Evolutionary conservation across 2,797 vertebrate species (phyloP).

Genomic region (Rachycentron canadum): DNA sequence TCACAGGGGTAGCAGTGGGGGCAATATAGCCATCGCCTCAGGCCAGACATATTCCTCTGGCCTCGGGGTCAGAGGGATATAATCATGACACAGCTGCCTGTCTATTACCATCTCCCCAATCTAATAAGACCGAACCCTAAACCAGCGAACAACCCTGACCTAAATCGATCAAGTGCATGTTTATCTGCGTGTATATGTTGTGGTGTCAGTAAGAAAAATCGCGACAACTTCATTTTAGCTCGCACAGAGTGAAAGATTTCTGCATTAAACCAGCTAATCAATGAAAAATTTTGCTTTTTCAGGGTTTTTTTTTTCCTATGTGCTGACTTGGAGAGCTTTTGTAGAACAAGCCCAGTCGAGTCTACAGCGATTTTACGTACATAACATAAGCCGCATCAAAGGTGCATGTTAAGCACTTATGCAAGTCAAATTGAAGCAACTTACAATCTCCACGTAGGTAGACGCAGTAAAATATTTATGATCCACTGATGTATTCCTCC

Average conservation of each 20-base stretch:
- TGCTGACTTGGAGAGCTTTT: constrained; percentile 42
- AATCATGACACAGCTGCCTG: constrained; percentile 79
- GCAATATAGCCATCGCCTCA: constrained; percentile 51
- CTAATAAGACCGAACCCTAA: constrained; percentile 68
- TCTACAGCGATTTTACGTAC: constrained; percentile 48
- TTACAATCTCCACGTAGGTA: constrained; percentile 73
- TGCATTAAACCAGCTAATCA: constrained; percentile 60
- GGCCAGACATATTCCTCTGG: constrained; percentile 71
- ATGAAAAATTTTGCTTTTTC: constrained; percentile 59
- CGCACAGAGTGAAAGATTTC: constrained; percentile 43
- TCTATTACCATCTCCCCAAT: constrained; percentile 78
- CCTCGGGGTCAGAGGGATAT: constrained; percentile 62
- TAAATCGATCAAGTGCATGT: constrained; percentile 62
- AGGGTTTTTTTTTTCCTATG: constrained; percentile 23
- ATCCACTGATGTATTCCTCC: constrained; percentile 78
- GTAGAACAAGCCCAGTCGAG: constrained; percentile 8
- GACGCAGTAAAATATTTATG: constrained; percentile 83
- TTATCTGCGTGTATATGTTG: constrained; percentile 29
- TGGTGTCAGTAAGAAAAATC: constrained; percentile 45
- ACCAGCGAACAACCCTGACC: constrained; percentile 62
- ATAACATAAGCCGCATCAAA: constrained; percentile 55
- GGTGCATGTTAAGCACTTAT: constrained; percentile 62
- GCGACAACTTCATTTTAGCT: constrained; percentile 49
- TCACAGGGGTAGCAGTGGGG: constrained; percentile 11
- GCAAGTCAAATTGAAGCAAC: constrained; percentile 66